These are phyloP conservation scores for Panagrolaimus sp. DNA, from an alignment of 1,140 invertebrate genomes.

Conservation along the genomic window DNA sequence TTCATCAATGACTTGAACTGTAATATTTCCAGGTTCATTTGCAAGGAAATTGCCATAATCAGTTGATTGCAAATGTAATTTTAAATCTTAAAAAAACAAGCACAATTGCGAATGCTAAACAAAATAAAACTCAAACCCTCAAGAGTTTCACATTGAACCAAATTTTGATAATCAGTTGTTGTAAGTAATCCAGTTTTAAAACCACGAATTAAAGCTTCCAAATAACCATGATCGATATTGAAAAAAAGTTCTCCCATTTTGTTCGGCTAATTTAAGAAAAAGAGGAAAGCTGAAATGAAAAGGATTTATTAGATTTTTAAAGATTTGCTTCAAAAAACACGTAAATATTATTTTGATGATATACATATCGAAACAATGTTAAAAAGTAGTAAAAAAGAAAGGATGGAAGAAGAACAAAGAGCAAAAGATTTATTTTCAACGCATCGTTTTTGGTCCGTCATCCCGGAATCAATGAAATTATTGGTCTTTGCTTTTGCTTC, in stretches of 20 bases:
- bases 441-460: too few species aligned
- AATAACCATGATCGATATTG: conserved; percentile 94
- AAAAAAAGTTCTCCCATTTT: conserved; percentile 72
- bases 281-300: too few species aligned
- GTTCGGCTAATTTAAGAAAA: too few species aligned
- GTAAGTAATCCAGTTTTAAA: conserved; percentile 97
- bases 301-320: too few species aligned
- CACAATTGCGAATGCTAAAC: conserved; percentile 17
- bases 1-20: conserved; percentile 96
- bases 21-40: conserved; percentile 92
- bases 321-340: too few species aligned
- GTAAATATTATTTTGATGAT: too few species aligned
- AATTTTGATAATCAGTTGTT: conserved; percentile 92
- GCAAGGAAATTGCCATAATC: conserved; percentile 98
- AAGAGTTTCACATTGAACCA: conserved; percentile 97
- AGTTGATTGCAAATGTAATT: conserved; percentile 94
- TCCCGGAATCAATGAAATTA: too few species aligned
- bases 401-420: too few species aligned
- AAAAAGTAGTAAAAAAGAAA: too few species aligned
- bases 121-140: conserved; percentile 71
- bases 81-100: conserved; percentile 74
- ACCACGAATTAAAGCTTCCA: conserved; percentile 93
- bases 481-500: too few species aligned
- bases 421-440: too few species aligned
- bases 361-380: too few species aligned